These are phyloP conservation scores for Dromius quadrimaculatus DNA, from an alignment of 2,888 invertebrate species.

Conservation along the genomic window DNA sequence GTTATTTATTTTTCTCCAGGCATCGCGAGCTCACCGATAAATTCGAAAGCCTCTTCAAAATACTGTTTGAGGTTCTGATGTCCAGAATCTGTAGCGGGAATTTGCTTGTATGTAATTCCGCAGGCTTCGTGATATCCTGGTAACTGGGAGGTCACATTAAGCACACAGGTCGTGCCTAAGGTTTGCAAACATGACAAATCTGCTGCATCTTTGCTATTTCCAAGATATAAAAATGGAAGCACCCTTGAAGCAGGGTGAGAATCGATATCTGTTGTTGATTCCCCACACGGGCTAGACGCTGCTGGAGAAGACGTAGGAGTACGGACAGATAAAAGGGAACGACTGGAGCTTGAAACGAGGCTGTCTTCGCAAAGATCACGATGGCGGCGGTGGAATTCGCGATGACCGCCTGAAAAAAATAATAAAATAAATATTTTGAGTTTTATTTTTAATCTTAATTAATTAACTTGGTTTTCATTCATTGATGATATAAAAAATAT, in stretches of 20 bases:
- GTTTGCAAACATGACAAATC: conserved; percentile 76
- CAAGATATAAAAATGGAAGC: conserved; percentile 83
- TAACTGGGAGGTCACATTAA: conserved; percentile 84
- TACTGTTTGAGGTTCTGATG: conserved; percentile 90
- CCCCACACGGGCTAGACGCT: conserved; percentile 62
- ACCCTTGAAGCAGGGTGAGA: conserved; percentile 83
- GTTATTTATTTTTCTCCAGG: no score
- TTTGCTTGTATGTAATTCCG: conserved; percentile 79
- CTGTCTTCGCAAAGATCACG: conserved; percentile 80
- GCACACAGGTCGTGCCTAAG: conserved; percentile 80
- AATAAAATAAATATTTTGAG: not conserved
- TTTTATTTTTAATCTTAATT: no score
- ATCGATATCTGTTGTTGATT: conserved; percentile 72
- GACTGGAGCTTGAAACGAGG: conserved; percentile 67
- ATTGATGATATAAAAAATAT: no score
- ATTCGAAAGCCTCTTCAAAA: conserved; percentile 88
- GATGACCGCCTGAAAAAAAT: conserved; percentile 74
- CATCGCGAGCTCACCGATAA: conserved; percentile 88
- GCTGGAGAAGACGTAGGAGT: conserved; percentile 62
- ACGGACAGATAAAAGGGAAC: conserved; percentile 65
- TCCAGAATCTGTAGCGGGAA: conserved; percentile 86
- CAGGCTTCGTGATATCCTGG: conserved; percentile 78
- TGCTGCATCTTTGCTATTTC: conserved; percentile 84
- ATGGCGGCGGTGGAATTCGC: conserved; percentile 78
- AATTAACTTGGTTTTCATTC: no score